These are phyloP conservation scores for Psittacula echo DNA, from an alignment of 2,797 vertebrate genomes.

Conservation along the genomic window DNA sequence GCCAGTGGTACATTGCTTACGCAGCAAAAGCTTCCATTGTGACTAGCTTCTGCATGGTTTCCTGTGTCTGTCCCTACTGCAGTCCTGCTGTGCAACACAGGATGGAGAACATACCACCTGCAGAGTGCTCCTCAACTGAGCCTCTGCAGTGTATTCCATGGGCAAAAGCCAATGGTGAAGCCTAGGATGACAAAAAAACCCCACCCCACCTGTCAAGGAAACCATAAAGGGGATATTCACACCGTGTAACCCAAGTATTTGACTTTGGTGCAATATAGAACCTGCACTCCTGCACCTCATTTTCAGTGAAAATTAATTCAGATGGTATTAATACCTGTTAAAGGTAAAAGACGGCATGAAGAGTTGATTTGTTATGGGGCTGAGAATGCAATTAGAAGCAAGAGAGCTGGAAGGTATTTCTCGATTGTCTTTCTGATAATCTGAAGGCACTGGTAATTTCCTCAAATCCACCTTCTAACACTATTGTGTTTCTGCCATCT, in stretches of 20 bases:
- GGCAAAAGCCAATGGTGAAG: background rate
- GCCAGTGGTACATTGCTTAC: background rate
- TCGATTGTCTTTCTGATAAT: background rate
- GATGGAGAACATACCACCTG: background rate
- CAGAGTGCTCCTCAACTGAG: background rate
- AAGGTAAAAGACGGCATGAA: background rate
- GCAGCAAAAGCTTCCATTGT: background rate
- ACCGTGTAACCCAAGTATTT: background rate
- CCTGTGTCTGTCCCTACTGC: background rate
- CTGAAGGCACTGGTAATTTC: background rate
- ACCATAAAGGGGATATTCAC: background rate
- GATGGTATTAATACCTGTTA: background rate
- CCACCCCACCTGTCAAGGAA: background rate
- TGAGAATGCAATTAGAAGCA: background rate
- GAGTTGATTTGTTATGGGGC: background rate
- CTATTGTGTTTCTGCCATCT: background rate
- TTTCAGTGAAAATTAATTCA: background rate
- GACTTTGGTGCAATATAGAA: background rate
- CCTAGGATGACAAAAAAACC: background rate
- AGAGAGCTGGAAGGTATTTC: background rate
- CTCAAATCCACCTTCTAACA: background rate
- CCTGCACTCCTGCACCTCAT: background rate
- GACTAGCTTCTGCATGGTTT: background rate
- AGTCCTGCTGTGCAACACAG: background rate
- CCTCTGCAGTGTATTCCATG: background rate